Evolutionary conservation across 2,888 invertebrate species (phyloP).

Genomic region (Nowickia ferox): DNA sequence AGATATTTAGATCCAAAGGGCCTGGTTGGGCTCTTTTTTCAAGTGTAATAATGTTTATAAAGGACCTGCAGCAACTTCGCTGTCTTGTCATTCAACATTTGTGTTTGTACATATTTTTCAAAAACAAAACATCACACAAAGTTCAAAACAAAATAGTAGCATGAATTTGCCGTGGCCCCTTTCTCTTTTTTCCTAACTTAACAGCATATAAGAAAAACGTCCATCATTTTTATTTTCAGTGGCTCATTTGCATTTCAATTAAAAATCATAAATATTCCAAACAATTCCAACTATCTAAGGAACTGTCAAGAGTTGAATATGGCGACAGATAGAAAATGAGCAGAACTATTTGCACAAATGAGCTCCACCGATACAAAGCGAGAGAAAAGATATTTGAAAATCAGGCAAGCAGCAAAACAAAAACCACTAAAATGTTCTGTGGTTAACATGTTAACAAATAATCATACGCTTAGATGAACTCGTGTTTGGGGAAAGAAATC

Average conservation of each 20-base stretch:
- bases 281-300: constrained; percentile 10
- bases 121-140: background rate
- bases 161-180: background rate
- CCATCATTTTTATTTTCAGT: constrained; percentile 36
- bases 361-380: constrained; percentile 9
- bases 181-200: background rate
- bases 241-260: constrained; percentile 58
- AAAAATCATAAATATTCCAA: constrained; percentile 59
- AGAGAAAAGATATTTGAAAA: background rate
- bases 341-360: constrained; percentile 14
- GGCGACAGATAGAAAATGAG: background rate
- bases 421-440: constrained; percentile 14
- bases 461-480: constrained; percentile 44
- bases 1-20: no score
- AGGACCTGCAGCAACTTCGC: background rate
- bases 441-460: constrained; percentile 49
- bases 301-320: background rate
- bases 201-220: background rate
- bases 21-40: background rate
- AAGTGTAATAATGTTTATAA: constrained; percentile 9
- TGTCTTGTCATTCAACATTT: constrained; percentile 23
- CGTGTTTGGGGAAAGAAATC: background rate
- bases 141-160: background rate
- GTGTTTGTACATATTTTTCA: background rate
- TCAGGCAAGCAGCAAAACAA: background rate